Conservation (phyloP, 2,113 vertebrate species). For the Marcusenius ussheri region DNA sequence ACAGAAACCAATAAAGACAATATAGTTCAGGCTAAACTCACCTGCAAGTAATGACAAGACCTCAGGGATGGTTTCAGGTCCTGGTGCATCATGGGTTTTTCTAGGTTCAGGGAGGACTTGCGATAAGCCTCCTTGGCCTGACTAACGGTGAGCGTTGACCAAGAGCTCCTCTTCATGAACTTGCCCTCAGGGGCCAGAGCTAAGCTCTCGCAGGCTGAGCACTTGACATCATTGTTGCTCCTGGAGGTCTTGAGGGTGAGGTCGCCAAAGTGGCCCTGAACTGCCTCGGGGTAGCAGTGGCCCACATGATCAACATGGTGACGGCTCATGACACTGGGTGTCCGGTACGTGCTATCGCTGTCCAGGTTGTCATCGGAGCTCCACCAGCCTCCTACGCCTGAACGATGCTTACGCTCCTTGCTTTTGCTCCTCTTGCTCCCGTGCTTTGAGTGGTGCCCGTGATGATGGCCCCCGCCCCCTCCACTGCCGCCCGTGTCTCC, state of each 20-base stretch:
- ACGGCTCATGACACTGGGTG: conserved; percentile 76
- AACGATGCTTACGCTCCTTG: conserved; percentile 79
- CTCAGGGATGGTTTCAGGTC: conserved; percentile 80
- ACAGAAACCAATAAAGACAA: not conserved
- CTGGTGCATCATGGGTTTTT: conserved; percentile 81
- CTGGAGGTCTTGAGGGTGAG: conserved; percentile 90
- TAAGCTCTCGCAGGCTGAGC: conserved; percentile 86
- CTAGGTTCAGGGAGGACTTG: conserved; percentile 92
- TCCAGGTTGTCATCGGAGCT: conserved; percentile 97
- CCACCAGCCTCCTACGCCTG: conserved; percentile 86
- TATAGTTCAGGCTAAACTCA: conserved; percentile 38
- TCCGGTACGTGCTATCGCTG: conserved; percentile 88
- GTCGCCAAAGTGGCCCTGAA: conserved; percentile 82
- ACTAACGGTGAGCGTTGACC: conserved; percentile 97
- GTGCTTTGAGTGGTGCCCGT: conserved; percentile 77
- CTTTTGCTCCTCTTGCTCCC: conserved; percentile 88
- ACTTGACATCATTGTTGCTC: conserved; percentile 96
- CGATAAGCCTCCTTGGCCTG: conserved; percentile 97
- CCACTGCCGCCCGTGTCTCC: conserved; percentile 65
- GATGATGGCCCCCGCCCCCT: conserved; percentile 54
- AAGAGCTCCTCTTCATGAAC: conserved; percentile 96
- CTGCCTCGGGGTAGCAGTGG: conserved; percentile 82
- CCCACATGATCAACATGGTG: conserved; percentile 73
- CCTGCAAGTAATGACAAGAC: conserved; percentile 93
- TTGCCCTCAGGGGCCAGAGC: conserved; percentile 82